phyloP scores from a whole-genome alignment of 2,888 invertebrate genomes.

The Ormyrus pomaceus region DNA sequence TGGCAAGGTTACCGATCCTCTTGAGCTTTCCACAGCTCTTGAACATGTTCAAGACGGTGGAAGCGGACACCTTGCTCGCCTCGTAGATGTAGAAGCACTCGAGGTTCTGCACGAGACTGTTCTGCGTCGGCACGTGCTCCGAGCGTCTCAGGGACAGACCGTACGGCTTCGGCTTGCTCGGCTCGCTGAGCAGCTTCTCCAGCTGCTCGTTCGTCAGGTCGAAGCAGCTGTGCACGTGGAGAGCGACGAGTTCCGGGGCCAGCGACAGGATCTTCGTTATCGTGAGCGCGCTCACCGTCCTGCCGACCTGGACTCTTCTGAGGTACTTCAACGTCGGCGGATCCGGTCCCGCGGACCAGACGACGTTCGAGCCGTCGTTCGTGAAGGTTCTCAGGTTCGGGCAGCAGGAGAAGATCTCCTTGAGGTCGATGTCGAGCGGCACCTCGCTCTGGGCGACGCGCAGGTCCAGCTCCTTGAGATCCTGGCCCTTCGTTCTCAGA shows the following conservation, averaged over 20 bases:
- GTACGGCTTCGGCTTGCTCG: constrained; percentile 26
- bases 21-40: constrained; percentile 70
- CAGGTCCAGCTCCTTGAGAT: constrained; percentile 70
- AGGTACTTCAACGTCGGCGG: constrained; percentile 65
- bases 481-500: constrained; percentile 69
- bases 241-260: constrained; percentile 69
- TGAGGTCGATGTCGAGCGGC: constrained; percentile 69
- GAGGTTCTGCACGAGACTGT: constrained; percentile 64
- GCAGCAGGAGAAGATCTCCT: constrained; percentile 69
- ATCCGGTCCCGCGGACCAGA: constrained; percentile 68
- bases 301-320: constrained; percentile 71
- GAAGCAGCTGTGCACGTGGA: constrained; percentile 74
- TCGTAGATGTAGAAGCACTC: constrained; percentile 75
- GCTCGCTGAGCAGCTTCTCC: constrained; percentile 62
- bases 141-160: constrained; percentile 20
- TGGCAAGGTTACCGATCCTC: constrained; percentile 73
- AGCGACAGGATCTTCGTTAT: constrained; percentile 71
- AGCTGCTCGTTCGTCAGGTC: constrained; percentile 72
- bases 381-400: constrained; percentile 70
- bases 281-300: constrained; percentile 68
- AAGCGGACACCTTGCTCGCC: constrained; percentile 70
- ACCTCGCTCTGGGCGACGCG: constrained; percentile 68
- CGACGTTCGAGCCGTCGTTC: constrained; percentile 70
- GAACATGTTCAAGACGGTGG: constrained; percentile 69
- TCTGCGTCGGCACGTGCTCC: constrained; percentile 12